Evolutionary conservation across 1,140 invertebrate genomes (phyloP), one percentile per base, ranked within the genome.

Genomic region (Zophobas atratus): DNA sequence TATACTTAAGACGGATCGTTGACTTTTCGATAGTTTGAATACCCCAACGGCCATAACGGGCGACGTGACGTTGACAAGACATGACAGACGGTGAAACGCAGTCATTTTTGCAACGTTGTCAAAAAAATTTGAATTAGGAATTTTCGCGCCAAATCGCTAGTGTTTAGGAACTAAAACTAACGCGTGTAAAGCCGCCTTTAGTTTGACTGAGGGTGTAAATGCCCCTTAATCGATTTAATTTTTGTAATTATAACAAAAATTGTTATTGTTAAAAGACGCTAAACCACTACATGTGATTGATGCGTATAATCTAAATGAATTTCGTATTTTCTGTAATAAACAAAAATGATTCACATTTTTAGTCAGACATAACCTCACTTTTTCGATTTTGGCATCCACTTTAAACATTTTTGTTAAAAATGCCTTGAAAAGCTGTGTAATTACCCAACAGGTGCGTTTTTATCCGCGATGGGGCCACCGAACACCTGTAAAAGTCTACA

Each of bases 391-490:
- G 60, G n/a, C 39, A 6, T 34, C 38, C 43, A 39, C n/a, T 3
- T n/a, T 32, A 67, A 67, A 32, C 20, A 41, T 20, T 43, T 33
- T 67, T 20, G 4, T 67, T 1, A 41, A 43, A 63, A 67, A 32
- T 33, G 60, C 38, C 5, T 20, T 46, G 1, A 41, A 33, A 33
- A 67, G 38, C n/a, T 0, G 20, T 32, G 3, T 67, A 4, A 6
- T 67, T 1, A n/a, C 33, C 38, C 39, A 6, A 2, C 75, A 70
- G 53, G 67, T 77, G 1, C 70, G 63, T 1, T 51, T 51, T 79
- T 82, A 82, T 76, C 46, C 80, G 1, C 60, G 82, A 51, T 82
- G 81, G 82, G 51, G 77, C 1, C 77, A 80, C 70, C 77, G 82
- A 56, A 75, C 34, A 4, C 82, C 82, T 3, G 5, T 80, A 51